Percentiles rank a stretch among this genome's conserved stretches.
Conservation (phyloP, 2,888 invertebrate genomes). For the Yponomeuta evonymella region DNA sequence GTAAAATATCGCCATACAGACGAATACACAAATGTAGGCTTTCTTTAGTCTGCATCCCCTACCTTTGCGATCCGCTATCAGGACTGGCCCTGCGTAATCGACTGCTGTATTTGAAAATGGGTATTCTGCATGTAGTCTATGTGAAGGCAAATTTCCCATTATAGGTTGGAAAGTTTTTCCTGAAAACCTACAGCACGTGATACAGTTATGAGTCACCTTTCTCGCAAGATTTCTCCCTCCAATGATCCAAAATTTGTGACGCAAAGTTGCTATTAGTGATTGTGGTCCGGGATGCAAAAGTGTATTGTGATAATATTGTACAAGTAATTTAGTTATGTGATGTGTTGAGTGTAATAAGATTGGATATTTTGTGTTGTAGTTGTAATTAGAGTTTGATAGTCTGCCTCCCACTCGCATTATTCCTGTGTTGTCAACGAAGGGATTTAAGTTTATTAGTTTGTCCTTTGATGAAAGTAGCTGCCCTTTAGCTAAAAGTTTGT, state of each 20-base stretch:
- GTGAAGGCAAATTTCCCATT: slow-evolving; percentile 15
- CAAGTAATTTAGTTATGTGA: slow-evolving; percentile 16
- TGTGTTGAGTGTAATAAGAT: slow-evolving; percentile 20
- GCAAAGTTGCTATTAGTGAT: slow-evolving; percentile 18
- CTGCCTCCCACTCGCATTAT: slow-evolving; percentile 21
- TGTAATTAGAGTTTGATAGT: slow-evolving; percentile 19
- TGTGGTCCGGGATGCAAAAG: slow-evolving; percentile 21
- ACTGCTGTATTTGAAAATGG: slow-evolving; percentile 19
- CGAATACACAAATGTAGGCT: slow-evolving; percentile 9
- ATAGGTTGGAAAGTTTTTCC: slow-evolving; percentile 20
- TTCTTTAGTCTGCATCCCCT: slow-evolving; percentile 11
- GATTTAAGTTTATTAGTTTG: slow-evolving; percentile 16
- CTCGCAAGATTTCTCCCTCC: slow-evolving; percentile 11
- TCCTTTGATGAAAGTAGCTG: neutral
- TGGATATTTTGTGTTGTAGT: slow-evolving; percentile 20
- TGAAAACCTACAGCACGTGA: slow-evolving; percentile 20
- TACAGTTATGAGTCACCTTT: slow-evolving; percentile 15
- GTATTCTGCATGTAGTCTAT: slow-evolving; percentile 15
- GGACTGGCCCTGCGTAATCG: slow-evolving; percentile 16
- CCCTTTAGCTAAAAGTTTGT: neutral
- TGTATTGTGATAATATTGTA: slow-evolving; percentile 18
- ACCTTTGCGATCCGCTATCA: slow-evolving; percentile 12
- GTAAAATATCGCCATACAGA: neutral
- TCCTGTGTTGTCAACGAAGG: slow-evolving; percentile 15
- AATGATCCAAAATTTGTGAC: slow-evolving; percentile 19